phyloP scores from a whole-genome alignment of 2,797 vertebrate species.

The Macroramphosus scolopax region DNA sequence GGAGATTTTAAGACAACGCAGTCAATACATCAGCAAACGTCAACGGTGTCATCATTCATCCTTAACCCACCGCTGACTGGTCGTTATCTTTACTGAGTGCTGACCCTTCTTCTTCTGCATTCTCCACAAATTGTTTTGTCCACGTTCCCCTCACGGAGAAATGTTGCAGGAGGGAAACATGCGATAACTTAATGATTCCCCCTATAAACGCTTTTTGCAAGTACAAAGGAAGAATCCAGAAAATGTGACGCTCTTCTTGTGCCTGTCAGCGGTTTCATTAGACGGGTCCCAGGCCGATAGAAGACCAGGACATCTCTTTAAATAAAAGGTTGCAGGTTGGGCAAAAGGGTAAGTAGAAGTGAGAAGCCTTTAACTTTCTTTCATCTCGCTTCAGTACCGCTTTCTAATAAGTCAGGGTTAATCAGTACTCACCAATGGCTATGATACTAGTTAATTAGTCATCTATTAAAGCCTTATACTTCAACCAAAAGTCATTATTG shows the following conservation, averaged over 20 bases:
- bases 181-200: too few species aligned
- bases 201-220: too few species aligned
- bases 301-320: constrained; percentile 39
- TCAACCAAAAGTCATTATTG: too few species aligned
- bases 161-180: too few species aligned
- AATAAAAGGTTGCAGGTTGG: constrained; percentile 13
- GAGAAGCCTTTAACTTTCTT: too few species aligned
- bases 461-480: too few species aligned
- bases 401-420: background rate
- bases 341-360: constrained; percentile 13
- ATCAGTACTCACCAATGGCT: too few species aligned
- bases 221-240: constrained; percentile 38
- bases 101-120: too few species aligned
- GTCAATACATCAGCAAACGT: constrained; percentile 17
- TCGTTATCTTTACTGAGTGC: constrained; percentile 3
- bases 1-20: background rate
- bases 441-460: too few species aligned
- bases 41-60: constrained; percentile 5
- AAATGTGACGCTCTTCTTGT: constrained; percentile 40
- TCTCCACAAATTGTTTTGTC: too few species aligned
- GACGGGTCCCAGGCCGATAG: constrained; percentile 3
- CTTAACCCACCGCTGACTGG: constrained; percentile 2
- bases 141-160: constrained; percentile 16
- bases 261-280: constrained; percentile 31
- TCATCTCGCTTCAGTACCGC: background rate